Base-by-base conservation (phyloP, 2,797 vertebrate genomes). In the Acomys russatus region DNA sequence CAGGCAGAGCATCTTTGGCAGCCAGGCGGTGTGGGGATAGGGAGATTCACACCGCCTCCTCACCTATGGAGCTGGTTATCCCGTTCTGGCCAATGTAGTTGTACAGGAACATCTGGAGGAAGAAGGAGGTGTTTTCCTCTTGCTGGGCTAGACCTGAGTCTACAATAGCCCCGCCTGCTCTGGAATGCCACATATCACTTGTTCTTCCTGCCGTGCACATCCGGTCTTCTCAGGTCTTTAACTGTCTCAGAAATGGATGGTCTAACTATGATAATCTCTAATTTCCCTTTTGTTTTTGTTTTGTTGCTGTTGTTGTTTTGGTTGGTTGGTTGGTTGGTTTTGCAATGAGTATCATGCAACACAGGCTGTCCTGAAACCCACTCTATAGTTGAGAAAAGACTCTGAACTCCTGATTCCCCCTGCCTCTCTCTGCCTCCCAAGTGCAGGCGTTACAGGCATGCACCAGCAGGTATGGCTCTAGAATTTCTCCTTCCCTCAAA, bases 81-180 rank as follows among this genome's bases (percentile, higher is more conserved):
- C 98, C 98, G 0, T 95, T 98, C 98, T 99, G 98, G 74, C 99
- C 99, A 0, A 99, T 2, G 0, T 97, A 90, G 94, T 99, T 99
- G 85, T 99, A 99, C 76, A 99, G 94, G 92, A 98, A 99, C 79
- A 99, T 95, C 99, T 99, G 96, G 51, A 97, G 98, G 66, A 82
- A 25, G 49, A 95, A 14, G 30, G 63, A 49, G 61, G 51, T 38
- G 0, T 77, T 11, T 90, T 44, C 1, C 59, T 49, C 9, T 10
- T 1, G n/a, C 49, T 20, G 8, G 83, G 33, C 70, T 10, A 70
- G 76, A 30, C 28, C 0, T 15, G 30, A 10, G 33, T 76, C 73
- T 56, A 78, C 14, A 38, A 51, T n/a, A 49, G 33, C 9, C 6
- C 54, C 64, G 1, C 76, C 70, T 61, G 54, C 38, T 49, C 85